Conservation (phyloP, 2,888 invertebrate genomes). For the Tridacna crocea region DNA sequence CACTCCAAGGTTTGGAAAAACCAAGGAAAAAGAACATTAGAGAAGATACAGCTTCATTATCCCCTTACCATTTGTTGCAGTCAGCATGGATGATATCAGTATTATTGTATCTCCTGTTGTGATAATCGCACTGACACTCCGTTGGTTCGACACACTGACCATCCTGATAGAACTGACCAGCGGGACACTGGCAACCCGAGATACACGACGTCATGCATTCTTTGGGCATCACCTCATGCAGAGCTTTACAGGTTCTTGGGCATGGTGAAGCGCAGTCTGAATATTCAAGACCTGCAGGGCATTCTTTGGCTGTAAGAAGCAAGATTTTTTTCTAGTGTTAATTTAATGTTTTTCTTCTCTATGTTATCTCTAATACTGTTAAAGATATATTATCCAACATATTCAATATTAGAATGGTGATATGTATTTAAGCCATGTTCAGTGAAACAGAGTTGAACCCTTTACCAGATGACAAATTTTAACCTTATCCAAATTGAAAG, state of each 20-base stretch:
- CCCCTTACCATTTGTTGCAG: constrained; percentile 75
- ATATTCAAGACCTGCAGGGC: constrained; percentile 59
- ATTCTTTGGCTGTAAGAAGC: constrained; percentile 55
- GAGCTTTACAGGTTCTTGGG: constrained; percentile 58
- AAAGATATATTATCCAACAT: no score
- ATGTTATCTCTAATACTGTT: no score
- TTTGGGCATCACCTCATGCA: constrained; percentile 56
- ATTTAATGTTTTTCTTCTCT: no score
- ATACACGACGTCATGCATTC: constrained; percentile 86
- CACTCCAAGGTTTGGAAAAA: no score
- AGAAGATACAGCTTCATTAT: neutral
- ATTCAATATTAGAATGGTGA: no score
- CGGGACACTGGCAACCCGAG: constrained; percentile 95
- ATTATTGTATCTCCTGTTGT: constrained; percentile 63
- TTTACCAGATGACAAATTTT: no score
- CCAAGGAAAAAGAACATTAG: no score
- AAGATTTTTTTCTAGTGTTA: no score
- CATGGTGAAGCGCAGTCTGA: constrained; percentile 62
- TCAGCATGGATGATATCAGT: constrained; percentile 66
- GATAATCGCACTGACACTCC: constrained; percentile 72
- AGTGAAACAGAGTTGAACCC: no score
- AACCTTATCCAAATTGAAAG: no score
- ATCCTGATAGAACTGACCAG: constrained; percentile 87
- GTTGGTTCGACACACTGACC: constrained; percentile 71
- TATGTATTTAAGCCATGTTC: no score